Percentiles rank a stretch among this genome's conserved stretches.
Evolutionary conservation across 2,797 vertebrate species (phyloP).

Genomic region (Lutjanus campechanus): DNA sequence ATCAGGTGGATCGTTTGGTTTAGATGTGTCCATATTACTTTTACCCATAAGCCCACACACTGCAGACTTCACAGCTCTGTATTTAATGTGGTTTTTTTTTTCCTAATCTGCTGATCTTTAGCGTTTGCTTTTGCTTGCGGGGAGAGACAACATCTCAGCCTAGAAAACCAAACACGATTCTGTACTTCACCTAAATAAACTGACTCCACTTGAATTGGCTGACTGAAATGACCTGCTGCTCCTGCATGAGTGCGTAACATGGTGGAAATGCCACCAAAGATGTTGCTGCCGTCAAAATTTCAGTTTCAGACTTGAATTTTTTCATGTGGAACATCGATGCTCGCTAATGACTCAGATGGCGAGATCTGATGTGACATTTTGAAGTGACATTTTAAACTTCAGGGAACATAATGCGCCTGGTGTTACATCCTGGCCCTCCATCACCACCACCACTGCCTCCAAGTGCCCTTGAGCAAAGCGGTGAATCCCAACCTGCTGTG

Average conservation of each 20-base stretch:
- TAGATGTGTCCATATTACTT: not conserved
- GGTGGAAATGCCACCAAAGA: conserved; percentile 24
- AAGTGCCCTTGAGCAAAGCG: conserved; percentile 18
- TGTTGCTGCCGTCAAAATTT: not conserved
- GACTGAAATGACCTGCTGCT: not conserved
- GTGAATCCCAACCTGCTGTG: conserved; percentile 12
- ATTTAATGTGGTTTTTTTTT: conserved; percentile 6
- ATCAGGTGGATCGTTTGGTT: not conserved
- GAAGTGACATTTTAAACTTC: conserved; percentile 67
- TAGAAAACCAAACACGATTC: not conserved
- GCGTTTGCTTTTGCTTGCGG: not conserved
- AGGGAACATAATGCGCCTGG: conserved; percentile 39
- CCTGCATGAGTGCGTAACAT: not conserved
- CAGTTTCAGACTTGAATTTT: conserved; percentile 17
- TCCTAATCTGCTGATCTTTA: not conserved
- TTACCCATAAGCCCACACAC: not conserved
- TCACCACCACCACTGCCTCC: not conserved
- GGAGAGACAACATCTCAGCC: not conserved
- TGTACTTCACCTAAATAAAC: not conserved
- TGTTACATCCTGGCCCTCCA: conserved; percentile 38
- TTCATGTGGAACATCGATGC: conserved; percentile 29
- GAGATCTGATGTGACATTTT: conserved; percentile 64
- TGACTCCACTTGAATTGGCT: not conserved
- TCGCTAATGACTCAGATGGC: conserved; percentile 38
- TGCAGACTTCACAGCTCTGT: not conserved